Percentiles rank a stretch among this genome's conserved stretches.
These are phyloP conservation scores for Acromyrmex heyeri DNA, from an alignment of 1,140 invertebrate species.

Conservation along the genomic window DNA sequence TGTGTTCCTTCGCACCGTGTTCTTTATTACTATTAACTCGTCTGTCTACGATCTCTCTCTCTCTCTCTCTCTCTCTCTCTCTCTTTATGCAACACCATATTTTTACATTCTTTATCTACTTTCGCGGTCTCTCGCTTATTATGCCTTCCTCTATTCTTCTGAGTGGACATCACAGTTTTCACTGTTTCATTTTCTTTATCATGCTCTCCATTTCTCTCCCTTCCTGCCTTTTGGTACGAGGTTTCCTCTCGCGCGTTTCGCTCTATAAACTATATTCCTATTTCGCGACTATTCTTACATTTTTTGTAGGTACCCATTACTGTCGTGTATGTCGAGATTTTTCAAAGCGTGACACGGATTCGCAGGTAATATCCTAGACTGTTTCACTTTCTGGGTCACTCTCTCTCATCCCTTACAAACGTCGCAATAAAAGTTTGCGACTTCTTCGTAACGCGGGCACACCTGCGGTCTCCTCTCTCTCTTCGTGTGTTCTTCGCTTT, in stretches of 20 bases:
- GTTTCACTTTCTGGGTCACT: constrained; percentile 66
- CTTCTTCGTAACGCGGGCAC: constrained; percentile 55
- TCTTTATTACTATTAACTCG: constrained; percentile 36
- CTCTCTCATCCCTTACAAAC: constrained; percentile 32
- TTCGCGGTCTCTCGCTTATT: constrained; percentile 41
- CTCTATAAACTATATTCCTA: constrained; percentile 72
- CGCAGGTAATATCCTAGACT: constrained; percentile 26
- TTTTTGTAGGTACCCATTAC: constrained; percentile 54
- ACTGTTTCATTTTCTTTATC: not conserved
- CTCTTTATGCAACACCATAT: constrained; percentile 27
- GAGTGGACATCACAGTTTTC: not conserved
- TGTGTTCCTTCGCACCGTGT: not conserved
- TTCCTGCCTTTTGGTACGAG: constrained; percentile 19
- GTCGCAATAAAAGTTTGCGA: constrained; percentile 69
- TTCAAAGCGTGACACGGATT: constrained; percentile 38
- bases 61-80: not conserved
- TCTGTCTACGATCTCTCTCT: constrained; percentile 1
- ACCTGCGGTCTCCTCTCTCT: constrained; percentile 53
- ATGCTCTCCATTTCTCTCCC: not conserved
- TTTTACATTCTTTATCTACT: constrained; percentile 37
- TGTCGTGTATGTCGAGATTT: constrained; percentile 22
- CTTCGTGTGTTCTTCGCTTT: not conserved
- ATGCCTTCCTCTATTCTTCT: constrained; percentile 12
- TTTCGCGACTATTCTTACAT: constrained; percentile 45
- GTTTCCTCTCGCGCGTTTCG: constrained; percentile 22